Base-by-base conservation (phyloP, 2,113 vertebrate genomes). In the Prinia subflava region DNA sequence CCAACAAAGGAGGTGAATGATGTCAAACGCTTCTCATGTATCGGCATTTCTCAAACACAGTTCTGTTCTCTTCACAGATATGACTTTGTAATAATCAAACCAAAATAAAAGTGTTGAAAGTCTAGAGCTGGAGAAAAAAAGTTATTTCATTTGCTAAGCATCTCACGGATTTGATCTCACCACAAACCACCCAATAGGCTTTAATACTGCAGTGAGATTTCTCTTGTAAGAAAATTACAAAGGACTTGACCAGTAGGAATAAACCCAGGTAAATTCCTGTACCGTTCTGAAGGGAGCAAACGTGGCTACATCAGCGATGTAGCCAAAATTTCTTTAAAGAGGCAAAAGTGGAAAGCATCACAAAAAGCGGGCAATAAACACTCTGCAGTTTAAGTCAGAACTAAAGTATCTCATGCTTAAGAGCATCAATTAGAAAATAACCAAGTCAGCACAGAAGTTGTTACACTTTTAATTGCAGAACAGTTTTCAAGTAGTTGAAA, bases 381-480 rank as follows among this genome's bases (percentile, higher is more conserved):
- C 37, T 1, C 0, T 0, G 7, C 17, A 67, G 14, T 9, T 80
- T 3, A 52, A 68, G 18, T 21, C 59, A 64, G 28, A 84, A 65
- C 11, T 11, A 17, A 47, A 0, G 2, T 5, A 57, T 3, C 33
- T 67, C 25, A 27, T 0, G 4, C 16, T 69, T 27, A 50, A 15
- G 2, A 24, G 22, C 4, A 3, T 50, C 60, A 55, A 75, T 35
- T 25, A 50, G 46, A 67, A 92, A 76, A 44, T 10, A 65, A 49
- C 22, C 9, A 6, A 37, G 44, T 35, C 52, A 44, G 9, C 16
- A 55, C 12, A 63, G 14, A 53, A 4, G 5, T 9, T 52, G 52
- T 46, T 50, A 70, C 10, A 46, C 17, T 80, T 41, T 15, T 37
- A 89, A 75, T 46, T 10, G 5, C 47, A 67, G 20, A 49, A 55